These are phyloP conservation scores for Cephalopachus bancanus DNA, from an alignment of 2,797 vertebrate genomes.

Conservation along the genomic window DNA sequence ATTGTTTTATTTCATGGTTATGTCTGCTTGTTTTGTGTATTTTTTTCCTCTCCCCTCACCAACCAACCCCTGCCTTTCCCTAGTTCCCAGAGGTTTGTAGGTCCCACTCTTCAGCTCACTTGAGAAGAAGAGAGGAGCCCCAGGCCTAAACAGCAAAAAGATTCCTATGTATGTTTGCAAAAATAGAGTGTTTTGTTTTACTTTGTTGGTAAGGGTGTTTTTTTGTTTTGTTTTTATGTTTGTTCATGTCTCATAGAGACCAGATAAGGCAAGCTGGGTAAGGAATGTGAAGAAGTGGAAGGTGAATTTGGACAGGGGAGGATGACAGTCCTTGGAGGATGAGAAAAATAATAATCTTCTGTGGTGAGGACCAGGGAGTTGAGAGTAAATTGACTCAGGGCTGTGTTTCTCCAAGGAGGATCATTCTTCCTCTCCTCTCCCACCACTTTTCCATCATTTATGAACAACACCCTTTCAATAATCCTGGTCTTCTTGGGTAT, in stretches of 20 bases:
- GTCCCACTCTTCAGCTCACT: background rate
- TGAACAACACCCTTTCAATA: no score
- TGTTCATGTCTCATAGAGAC: background rate
- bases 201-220: background rate
- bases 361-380: background rate
- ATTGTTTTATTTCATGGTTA: background rate
- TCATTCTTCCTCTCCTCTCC: no score
- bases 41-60: background rate
- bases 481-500: background rate
- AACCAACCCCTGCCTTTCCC: no score
- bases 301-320: background rate
- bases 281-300: background rate
- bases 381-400: background rate
- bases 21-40: rapidly evolving
- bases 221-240: background rate
- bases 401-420: background rate
- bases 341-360: background rate
- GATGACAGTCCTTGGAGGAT: background rate
- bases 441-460: background rate
- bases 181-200: background rate
- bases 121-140: background rate
- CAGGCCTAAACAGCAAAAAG: background rate
- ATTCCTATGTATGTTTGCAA: background rate
- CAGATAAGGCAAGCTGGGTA: background rate
- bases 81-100: background rate